Conservation (phyloP, 2,888 invertebrate species). For the Epirrhoe alternata region DNA sequence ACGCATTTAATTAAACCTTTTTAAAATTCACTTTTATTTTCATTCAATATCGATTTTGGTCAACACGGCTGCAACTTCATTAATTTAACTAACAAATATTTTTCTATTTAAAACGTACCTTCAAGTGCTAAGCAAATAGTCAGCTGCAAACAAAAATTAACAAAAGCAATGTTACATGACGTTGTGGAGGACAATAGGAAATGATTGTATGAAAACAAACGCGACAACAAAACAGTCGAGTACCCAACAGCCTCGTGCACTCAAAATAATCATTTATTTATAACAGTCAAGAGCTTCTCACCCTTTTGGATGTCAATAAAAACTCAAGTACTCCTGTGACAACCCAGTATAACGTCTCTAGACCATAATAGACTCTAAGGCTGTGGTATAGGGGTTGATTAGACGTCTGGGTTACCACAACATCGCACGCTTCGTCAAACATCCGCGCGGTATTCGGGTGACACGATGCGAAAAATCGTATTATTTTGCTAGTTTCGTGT, state of each 20-base stretch:
- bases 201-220: slow-evolving; percentile 38
- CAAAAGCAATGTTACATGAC: slow-evolving; percentile 8
- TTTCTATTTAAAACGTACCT: too few relatives aligned
- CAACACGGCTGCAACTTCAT: too few relatives aligned
- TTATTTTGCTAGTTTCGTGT: slow-evolving; percentile 48
- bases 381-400: slow-evolving; percentile 27
- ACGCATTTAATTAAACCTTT: background rate
- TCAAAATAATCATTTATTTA: slow-evolving; percentile 50
- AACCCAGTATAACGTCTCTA: slow-evolving; percentile 27
- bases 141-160: slow-evolving; percentile 4
- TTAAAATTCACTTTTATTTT: background rate
- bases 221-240: slow-evolving; percentile 35
- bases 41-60: background rate
- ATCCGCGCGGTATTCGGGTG: slow-evolving; percentile 34
- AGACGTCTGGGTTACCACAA: slow-evolving; percentile 28
- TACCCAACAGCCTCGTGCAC: slow-evolving; percentile 35
- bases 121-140: background rate
- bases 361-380: slow-evolving; percentile 33
- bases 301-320: slow-evolving; percentile 45
- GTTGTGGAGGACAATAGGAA: slow-evolving; percentile 35
- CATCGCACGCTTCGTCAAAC: slow-evolving; percentile 31
- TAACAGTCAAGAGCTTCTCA: slow-evolving; percentile 48
- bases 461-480: slow-evolving; percentile 46
- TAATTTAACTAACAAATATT: too few relatives aligned
- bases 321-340: slow-evolving; percentile 37